Base-by-base conservation (phyloP, 1,140 invertebrate genomes). In the Drosophila oshimai region DNA sequence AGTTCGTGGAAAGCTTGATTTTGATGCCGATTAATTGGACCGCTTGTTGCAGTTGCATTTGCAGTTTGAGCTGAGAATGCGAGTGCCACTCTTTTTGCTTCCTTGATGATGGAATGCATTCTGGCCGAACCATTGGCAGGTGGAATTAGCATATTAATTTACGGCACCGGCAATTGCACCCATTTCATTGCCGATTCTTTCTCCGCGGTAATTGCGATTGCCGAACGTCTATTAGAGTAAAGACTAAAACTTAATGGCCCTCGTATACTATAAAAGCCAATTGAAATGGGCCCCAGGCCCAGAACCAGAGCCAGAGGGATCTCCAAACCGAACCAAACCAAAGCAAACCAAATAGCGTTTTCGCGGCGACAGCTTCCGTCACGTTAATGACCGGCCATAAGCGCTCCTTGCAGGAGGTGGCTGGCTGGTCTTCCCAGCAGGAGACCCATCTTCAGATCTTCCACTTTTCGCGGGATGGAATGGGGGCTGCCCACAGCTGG, bases 81-180 rank as follows among this genome's bases (percentile, higher is more conserved):
- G 26, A 55, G 9, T 55, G 42, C 17, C 4, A 22, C 12, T 20
- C 4, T n/a, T 7, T 24, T 28, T 45, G 39, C 46, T 18, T 24
- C 31, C n/a, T n/a, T 31, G 47, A n/a, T 29, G 10, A 24, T 50
- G 58, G 57, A 69, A 74, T 61, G 37, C 50, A 74, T 61, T 34
- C 50, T 29, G 34, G 34, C 49, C 20, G 47, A 72, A 55, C 45
- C 42, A 65, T 33, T 74, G 26, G 28, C 50, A 46, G 55, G 22
- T 64, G 34, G 67, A 74, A 84, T 86, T 86, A 86, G 80, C 79
- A 84, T 84, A 86, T 84, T 86, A 84, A 62, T 75, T 84, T 84
- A 84, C 53, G 80, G 60, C 58, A 61, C 60, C 74, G 74, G 70
- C 64, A 65, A 71, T 72, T 79, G 70, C 55, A 60, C 18, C 44